Evolutionary conservation across 2,888 invertebrate genomes (phyloP), one percentile per base, ranked within the genome.

Genomic region (Actias luna): DNA sequence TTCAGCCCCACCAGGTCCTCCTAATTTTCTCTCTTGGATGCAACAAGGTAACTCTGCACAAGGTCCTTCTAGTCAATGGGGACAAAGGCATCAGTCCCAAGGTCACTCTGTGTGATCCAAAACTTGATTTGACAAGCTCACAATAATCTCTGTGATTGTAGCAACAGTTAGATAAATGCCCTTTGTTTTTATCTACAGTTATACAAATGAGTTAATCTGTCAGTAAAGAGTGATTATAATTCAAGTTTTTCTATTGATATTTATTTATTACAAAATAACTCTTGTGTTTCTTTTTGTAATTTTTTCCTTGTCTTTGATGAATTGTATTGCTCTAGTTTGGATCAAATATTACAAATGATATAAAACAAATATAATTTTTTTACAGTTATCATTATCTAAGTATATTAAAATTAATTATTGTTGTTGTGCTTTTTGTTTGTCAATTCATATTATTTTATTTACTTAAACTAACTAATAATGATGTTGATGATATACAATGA

Each of bases 11-110:
- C 87, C 90, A 65, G 89, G 85, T 68, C 87, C 91, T 62, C 88
- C 92, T 66, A 95, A 95, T 75, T 95, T 95, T 84, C 93, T 96
- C 68, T 95, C 95, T 61, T 96, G 96, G 96, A 95, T 96, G 95
- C 95, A 94, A 83, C 95, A 95, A 88, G 95, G 94, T 78, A 94
- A 93, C 74, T 92, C 92, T 67, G 91, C 92, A 74, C 92, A 92
- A 85, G 92, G 92, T 83, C 92, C 93, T 76, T 93, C 93, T 91
- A 92, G 92, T 92, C 92, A 93, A 78, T 93, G 93, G 93, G 92
- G 92, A 84, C 92, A 92, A 72, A 79, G 92, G 70, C 93, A 93
- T 78, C 92, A 92, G 82, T 91, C 92, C 80, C 92, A 92, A 82
- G 92, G 92, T 83, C 92, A 92, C 85, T 92, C 92, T 69, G 92